Conservation (phyloP, 2,113 vertebrate genomes). For the Hyla sarda region DNA sequence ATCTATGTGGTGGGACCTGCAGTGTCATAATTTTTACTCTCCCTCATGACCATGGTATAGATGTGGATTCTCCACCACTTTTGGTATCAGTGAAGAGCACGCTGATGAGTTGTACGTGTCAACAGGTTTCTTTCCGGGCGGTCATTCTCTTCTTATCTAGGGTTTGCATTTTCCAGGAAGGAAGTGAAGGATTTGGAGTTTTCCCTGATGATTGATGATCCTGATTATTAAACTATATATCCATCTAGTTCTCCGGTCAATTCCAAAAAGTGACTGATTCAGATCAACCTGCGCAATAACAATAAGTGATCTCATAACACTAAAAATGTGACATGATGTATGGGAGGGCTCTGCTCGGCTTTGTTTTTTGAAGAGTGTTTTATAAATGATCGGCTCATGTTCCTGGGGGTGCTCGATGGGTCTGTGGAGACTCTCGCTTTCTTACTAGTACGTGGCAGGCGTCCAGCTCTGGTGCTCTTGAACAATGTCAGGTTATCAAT, state of each 20-base stretch:
- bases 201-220: slow-evolving; percentile 13
- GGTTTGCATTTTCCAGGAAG: slow-evolving; percentile 28
- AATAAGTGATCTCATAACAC: slow-evolving; percentile 52
- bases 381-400: slow-evolving; percentile 68
- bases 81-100: not conserved
- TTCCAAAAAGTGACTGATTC: not conserved
- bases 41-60: not conserved
- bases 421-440: slow-evolving; percentile 63
- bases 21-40: not conserved
- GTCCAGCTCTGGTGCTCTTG: slow-evolving; percentile 61
- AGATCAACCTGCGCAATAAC: slow-evolving; percentile 38
- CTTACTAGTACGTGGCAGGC: slow-evolving; percentile 53
- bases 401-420: slow-evolving; percentile 59
- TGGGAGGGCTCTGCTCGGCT: slow-evolving; percentile 63
- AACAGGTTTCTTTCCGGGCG: not conserved
- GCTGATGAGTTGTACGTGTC: not conserved
- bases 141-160: slow-evolving; percentile 44
- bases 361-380: slow-evolving; percentile 60
- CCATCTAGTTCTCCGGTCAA: not conserved
- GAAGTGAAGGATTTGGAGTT: slow-evolving; percentile 9
- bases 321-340: slow-evolving; percentile 50
- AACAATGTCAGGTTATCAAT: slow-evolving; percentile 66
- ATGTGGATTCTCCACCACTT: slow-evolving; percentile 3
- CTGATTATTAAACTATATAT: slow-evolving; percentile 11
- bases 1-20: too few species aligned